Evolutionary conservation across 2,797 vertebrate species (phyloP), one percentile per base, ranked within the genome.

Genomic region (Benthosema pterotum): DNA sequence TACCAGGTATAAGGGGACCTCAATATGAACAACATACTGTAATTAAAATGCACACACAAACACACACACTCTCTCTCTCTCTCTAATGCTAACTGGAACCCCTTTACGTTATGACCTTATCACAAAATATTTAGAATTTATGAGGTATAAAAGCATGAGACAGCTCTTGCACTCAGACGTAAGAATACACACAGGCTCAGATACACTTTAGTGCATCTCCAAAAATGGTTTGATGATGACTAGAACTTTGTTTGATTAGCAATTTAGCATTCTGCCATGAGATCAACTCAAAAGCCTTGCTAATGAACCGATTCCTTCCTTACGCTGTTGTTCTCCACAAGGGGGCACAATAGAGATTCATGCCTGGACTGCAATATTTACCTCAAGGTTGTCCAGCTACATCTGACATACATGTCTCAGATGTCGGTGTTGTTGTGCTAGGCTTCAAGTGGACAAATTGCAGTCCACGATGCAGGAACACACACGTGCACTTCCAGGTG

Each of bases 111-210:
- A 69, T 71, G 60, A 76, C 85, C 85, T 9, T 38, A 87, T 89
- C 78, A 83, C 73, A 86, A 90, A 87, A 86, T 78, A 80, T 77
- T 66, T 75, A 83, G 63, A 90, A 86, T 83, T 65, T 64, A 80
- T 84, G 89, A 90, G 89, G 88, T 90, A 91, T 87, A 84, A 84
- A 88, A 87, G 79, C 81, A 83, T 72, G 85, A 87, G 83, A 84
- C 72, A 52, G 69, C 79, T 75, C 73, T 57, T 45, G 5, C 42
- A 48, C 16, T 17, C 43, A 32, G 38, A 45, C 51, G 62, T 58
- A 71, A 73, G 60, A 81, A 65, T 55, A 52, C 50, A 13, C 50
- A 51, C 11, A 51, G 15, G 7, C n/a, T 17, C 48, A 16, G 16
- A 38, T 25, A 38, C 49, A 19, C 60, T 43, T 55, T 59, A 52